Evolutionary conservation across 2,113 vertebrate genomes (phyloP).

Genomic region (Petroica traversi): DNA sequence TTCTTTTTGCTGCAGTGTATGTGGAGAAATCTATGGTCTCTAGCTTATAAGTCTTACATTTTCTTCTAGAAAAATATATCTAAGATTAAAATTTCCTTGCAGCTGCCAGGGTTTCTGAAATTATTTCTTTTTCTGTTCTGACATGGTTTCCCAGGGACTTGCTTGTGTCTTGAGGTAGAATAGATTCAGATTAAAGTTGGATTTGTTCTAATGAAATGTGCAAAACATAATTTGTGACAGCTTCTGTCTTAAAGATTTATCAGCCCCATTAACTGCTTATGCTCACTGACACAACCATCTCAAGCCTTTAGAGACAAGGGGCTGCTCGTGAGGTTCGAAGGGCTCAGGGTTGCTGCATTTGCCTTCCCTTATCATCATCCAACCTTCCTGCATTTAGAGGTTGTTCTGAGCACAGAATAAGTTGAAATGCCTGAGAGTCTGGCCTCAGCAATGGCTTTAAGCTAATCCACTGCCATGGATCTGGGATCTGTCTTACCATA

Average conservation of each 20-base stretch:
- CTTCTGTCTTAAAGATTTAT: conserved; percentile 57
- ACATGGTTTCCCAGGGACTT: background rate
- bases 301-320: background rate
- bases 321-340: background rate
- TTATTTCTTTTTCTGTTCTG: background rate
- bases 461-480: background rate
- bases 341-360: background rate
- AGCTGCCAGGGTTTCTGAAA: background rate
- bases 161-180: conserved; percentile 19
- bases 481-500: background rate
- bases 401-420: background rate
- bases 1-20: background rate
- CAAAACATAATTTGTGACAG: conserved; percentile 54
- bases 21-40: background rate
- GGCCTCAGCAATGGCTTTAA: background rate
- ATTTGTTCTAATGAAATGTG: conserved; percentile 33
- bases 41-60: background rate
- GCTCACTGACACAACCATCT: conserved; percentile 27
- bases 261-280: conserved; percentile 32
- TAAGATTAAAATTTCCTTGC: background rate
- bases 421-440: background rate
- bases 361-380: background rate
- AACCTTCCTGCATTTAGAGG: background rate
- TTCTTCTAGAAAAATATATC: background rate
- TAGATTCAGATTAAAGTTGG: conserved; percentile 16